Base-by-base conservation (phyloP, 2,113 vertebrate species). In the Noturus placidus region DNA sequence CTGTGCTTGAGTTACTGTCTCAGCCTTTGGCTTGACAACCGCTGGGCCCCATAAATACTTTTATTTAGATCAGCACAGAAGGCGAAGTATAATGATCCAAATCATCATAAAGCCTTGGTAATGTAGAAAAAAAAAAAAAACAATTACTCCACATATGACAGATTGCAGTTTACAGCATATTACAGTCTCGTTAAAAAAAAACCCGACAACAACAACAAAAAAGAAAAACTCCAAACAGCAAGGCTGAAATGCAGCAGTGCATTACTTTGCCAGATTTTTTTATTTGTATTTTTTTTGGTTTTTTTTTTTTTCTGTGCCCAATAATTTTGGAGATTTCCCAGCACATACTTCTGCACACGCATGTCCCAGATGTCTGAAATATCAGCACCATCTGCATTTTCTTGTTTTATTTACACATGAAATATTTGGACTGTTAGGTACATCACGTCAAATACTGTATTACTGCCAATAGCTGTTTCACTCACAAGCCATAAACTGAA, bases 41-140 rank as follows among this genome's bases (percentile, higher is more conserved):
- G 38, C 84, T 77, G 35, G 52, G 56, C 15, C 22, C 17, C 72
- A 86, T 76, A 77, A 76, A 86, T 76, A 86, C 56, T 61, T 83
- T 83, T 83, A 83, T 83, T 83, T 67, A 83, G 82, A 83, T 83
- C 82, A 83, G 82, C 82, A 83, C 82, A 83, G 61, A 67, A 83
- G 61, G 61, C 82, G 69, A 83, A 83, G 82, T 83, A 83, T 83
- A 46, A 83, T 83, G 82, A 83, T 83, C 82, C 78, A 69, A 83
- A 83, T 83, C 82, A 83, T 83, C 82, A 83, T 83, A 83, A 69
- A 67, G 30, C 61, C 61, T 65, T 10, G 17, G n/a, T 67, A 83
- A 83, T 52, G 82, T 50, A 30, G 46, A 10, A 30, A 50, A 42
- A 81, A 50, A 42, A 81, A 57, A 82, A 61, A 82, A 42, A 63